Base-by-base conservation (phyloP, 2,888 invertebrate genomes). In the Catocala sponsa region DNA sequence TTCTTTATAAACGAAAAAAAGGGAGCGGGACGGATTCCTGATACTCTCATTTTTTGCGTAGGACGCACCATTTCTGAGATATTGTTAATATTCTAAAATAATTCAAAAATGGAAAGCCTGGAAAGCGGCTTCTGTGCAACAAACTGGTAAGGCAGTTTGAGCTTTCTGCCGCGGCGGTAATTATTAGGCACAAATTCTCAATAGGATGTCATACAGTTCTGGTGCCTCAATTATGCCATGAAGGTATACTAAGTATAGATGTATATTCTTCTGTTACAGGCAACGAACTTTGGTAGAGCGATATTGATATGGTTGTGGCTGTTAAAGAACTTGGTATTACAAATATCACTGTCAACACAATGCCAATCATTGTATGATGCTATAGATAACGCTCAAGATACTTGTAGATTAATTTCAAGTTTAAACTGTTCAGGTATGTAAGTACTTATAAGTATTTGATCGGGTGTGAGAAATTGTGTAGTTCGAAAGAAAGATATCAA, bases 351-450 rank as follows among this genome's bases (percentile, higher is more conserved):
- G 11, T 12, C 52, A 32, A 11, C 47, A 10, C 46, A 53, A 48
- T 59, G 52, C 11, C 32, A 12, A 10, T 47, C 52, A 1, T 59
- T 59, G 6, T 59, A 59, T 25, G 41, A 59, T 15, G 12, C 41
- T n/a, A 13, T 59, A 6, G 7, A 46, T 0, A 32, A 42, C 41
- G 12, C 52, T 9, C 47, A 47, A 32, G 58, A 59, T 32, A 52
- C 38, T 12, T 59, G 52, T 33, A 52, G 13, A 53, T 15, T 13
- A 13, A 42, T 13, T 5, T 0, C 38, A 15, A 9, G 4, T 13
- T 4, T 1, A 32, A 2, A 32, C 47, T 9, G 13, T 53, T 47
- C 58, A 59, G 52, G 52, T 59, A 59, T 32, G 25, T n/a, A n/a
- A n/a, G n/a, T 25, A 25, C 4, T 49, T 25, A 25, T 25, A 25